Base-by-base conservation (phyloP, 2,113 vertebrate species). In the Hucho hucho region DNA sequence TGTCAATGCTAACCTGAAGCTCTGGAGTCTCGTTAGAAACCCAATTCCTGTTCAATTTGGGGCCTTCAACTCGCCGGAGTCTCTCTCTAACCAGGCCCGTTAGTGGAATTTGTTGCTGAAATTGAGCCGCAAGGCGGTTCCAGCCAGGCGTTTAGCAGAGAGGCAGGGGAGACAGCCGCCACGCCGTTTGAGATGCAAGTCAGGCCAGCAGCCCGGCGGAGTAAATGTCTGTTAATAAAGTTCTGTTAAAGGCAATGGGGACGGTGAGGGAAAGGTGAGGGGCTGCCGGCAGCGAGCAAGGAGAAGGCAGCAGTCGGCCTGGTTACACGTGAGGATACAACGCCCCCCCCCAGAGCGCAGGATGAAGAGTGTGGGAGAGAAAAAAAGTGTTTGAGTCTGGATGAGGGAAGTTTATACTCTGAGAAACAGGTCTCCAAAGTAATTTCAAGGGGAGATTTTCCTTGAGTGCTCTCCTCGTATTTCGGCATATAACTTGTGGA, bases 11-110 rank as follows among this genome's bases (percentile, higher is more conserved):
- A 84, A 75, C 75, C 72, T 5, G 64, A 81, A 83, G 84, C 87
- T 89, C 82, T 75, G 76, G 84, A 82, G 81, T 83, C 80, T 90
- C 87, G 85, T 90, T 89, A 87, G 84, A 87, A 79, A 81, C 70
- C 75, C 81, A 84, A 84, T 89, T 82, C 58, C 43, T 74, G 61
- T 68, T 84, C 81, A 86, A 82, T 80, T 78, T 83, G 72, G 47
- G 69, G 37, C 79, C 53, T 65, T 79, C 66, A 81, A 71, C 76
- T 86, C 64, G 26, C 81, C 70, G 69, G 72, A 75, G 80, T 72
- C 75, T 73, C 37, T 24, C 72, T 24, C 72, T 87, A 81, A 87
- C 78, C 65, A 69, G 47, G 11, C 80, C 77, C 63, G 75, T 79
- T 83, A 81, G 72, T 81, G 7, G 67, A 79, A 75, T 83, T 83